Evolutionary conservation across 2,797 vertebrate genomes (phyloP).

Genomic region (Sternotherus odoratus): DNA sequence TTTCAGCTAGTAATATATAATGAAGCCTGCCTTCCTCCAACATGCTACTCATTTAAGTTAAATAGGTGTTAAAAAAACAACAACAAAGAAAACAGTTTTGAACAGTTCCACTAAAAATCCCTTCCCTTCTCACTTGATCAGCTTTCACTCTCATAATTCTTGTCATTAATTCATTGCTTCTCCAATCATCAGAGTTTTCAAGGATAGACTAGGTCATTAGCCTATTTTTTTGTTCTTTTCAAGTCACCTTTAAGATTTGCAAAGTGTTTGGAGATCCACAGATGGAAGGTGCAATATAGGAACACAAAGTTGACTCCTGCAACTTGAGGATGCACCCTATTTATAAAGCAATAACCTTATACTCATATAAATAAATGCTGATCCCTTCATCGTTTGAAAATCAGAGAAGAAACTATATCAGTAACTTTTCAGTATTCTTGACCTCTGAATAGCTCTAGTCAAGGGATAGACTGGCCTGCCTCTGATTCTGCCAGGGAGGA

Average conservation of each 20-base stretch:
- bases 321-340: not conserved
- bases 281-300: not conserved
- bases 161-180: not conserved
- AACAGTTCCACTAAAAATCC: not conserved
- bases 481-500: too few relatives aligned
- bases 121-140: not conserved
- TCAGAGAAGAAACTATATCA: not conserved
- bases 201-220: not conserved
- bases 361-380: not conserved
- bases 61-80: not conserved
- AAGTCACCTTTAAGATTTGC: not conserved
- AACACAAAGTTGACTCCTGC: not conserved
- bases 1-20: not conserved
- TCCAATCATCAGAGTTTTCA: not conserved
- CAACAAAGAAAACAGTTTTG: not conserved
- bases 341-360: not conserved
- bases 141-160: slow-evolving; percentile 12
- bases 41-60: not conserved
- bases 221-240: too few relatives aligned
- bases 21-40: slow-evolving; percentile 40
- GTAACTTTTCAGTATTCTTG: not conserved
- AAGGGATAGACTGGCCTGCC: too few relatives aligned
- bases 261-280: not conserved
- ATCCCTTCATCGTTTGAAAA: not conserved
- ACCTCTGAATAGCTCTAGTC: not conserved